phyloP scores from a whole-genome alignment of 2,797 vertebrate genomes.

The Spinibarbus caldwelli region DNA sequence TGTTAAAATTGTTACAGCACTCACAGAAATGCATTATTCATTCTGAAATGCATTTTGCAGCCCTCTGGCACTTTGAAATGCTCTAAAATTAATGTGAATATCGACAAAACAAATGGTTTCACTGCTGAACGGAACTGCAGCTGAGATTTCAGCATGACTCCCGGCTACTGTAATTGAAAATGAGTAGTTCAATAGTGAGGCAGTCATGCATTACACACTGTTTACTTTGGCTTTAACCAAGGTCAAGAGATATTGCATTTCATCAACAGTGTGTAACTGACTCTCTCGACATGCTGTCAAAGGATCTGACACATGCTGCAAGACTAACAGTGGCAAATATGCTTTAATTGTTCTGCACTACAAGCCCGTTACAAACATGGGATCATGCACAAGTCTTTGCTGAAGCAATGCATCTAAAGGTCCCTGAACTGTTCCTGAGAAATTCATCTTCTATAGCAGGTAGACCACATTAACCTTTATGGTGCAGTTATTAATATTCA shows the following conservation, averaged over 20 bases:
- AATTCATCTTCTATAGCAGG: slow-evolving; percentile 13
- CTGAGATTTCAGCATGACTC: slow-evolving; percentile 2
- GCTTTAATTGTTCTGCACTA: slow-evolving; percentile 9
- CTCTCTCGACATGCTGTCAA: not conserved
- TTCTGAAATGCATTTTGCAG: slow-evolving; percentile 1
- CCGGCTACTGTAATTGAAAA: slow-evolving; percentile 22
- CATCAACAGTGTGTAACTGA: slow-evolving; percentile 8
- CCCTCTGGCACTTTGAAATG: not conserved
- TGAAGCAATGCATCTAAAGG: not conserved
- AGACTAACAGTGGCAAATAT: not conserved
- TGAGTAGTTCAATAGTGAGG: slow-evolving; percentile 14
- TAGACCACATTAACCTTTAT: not conserved
- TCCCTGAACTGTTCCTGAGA: not conserved
- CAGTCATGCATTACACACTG: slow-evolving; percentile 6
- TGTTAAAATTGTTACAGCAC: not conserved
- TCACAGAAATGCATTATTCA: not conserved
- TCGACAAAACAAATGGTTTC: slow-evolving; percentile 2
- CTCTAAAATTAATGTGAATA: slow-evolving; percentile 10
- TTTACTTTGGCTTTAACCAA: slow-evolving; percentile 18
- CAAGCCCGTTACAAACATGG: not conserved
- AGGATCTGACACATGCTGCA: slow-evolving; percentile 3
- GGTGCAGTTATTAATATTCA: not conserved
- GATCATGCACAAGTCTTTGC: not conserved
- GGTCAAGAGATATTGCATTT: slow-evolving; percentile 30
- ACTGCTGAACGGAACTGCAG: not conserved